These are phyloP conservation scores for Brenthis daphne DNA, from an alignment of 2,888 invertebrate genomes.

Conservation along the genomic window DNA sequence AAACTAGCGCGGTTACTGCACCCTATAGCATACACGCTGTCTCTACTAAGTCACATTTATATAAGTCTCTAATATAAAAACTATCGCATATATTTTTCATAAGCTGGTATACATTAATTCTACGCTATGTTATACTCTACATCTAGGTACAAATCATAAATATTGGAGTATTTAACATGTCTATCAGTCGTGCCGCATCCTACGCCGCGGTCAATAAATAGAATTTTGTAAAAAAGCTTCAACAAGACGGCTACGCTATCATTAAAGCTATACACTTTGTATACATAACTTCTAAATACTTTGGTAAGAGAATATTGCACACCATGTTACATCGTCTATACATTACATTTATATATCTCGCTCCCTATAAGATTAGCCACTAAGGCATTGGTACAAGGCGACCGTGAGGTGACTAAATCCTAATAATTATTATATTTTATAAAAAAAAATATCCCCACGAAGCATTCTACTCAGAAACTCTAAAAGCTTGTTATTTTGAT, in stretches of 20 bases:
- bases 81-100: constrained; percentile 68
- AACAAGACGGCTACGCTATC: constrained; percentile 80
- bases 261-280: constrained; percentile 80
- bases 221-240: constrained; percentile 80
- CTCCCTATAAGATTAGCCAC: constrained; percentile 54
- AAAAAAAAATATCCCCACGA: constrained; percentile 31
- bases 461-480: constrained; percentile 35
- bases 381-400: constrained; percentile 62
- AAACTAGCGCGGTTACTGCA: constrained; percentile 7
- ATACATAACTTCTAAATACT: constrained; percentile 78
- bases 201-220: constrained; percentile 77
- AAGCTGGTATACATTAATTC: constrained; percentile 64
- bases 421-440: constrained; percentile 29
- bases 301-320: constrained; percentile 81
- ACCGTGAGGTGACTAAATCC: constrained; percentile 38
- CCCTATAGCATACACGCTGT: background rate
- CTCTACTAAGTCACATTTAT: constrained; percentile 39
- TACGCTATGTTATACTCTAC: constrained; percentile 61
- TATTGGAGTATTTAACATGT: constrained; percentile 76
- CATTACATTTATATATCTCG: constrained; percentile 51
- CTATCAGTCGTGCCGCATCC: constrained; percentile 77
- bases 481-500: constrained; percentile 30
- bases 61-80: constrained; percentile 75
- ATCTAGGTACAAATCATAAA: constrained; percentile 70
- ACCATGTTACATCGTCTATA: constrained; percentile 60